Evolutionary conservation across 2,888 invertebrate genomes (phyloP), one percentile per base, ranked within the genome.

Genomic region (Coelopa pilipes): DNA sequence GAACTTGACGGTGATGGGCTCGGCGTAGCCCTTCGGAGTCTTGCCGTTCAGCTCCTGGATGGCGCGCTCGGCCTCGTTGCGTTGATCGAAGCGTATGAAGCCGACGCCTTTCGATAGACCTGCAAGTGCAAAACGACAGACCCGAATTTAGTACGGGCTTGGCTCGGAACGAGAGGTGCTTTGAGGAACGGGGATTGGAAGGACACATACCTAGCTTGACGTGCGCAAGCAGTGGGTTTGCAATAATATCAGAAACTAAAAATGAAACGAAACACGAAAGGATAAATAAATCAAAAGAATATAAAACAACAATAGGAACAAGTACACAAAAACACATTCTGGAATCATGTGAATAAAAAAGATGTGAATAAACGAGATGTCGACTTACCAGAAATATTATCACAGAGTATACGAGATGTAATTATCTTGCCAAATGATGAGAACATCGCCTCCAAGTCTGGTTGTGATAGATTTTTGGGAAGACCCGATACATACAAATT

Each of bases 401-500:
- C 98, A 90, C 97, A 98, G 82, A 98, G 91, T 88, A 98, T 98
- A 84, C 98, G 92, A 82, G 97, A 97, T 80, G 98, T 98, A 88
- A 98, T 98, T 84, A 98, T 98, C 84, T 96, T 92, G 83, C 98
- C 98, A 89, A 93, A 98, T 77, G 97, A 95, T 87, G 94, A 93
- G 91, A 98, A 98, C 83, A 98, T 91, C 81, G 94, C 92, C 90
- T 98, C 98, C 87, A 98, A 90, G 89, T 98, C 98, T 87, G 93
- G 92, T 89, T 98, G 97, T 78, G 97, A 95, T 96, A 98, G 96
- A 84, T 96, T 96, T 89, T 98, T 98, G 80, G 98, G 98, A 86
- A 98, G 91, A 83, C 98, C 98, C 87, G 97, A 97, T 80, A 98
- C 98, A 90, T 98, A 98, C 79, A 98, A 90, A 89, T 98, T 98